A percentile compares a stretch with the other conserved stretches of the same genome.
phyloP scores from a whole-genome alignment of 2,888 invertebrate genomes.

The Drosophila sordidula region DNA sequence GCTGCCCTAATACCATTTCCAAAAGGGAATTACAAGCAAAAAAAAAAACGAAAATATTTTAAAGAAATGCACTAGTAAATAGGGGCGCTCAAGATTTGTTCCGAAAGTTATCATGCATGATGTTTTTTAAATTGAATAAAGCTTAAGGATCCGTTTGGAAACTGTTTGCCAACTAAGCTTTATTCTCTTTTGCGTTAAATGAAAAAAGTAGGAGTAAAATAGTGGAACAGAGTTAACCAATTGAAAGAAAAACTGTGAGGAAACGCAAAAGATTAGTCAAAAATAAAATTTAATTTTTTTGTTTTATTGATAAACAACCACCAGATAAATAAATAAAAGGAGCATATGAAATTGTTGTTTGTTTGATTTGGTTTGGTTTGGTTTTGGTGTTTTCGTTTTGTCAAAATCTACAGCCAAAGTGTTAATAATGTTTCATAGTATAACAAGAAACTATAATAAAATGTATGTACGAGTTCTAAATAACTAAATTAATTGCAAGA shows the following conservation, averaged over 20 bases:
- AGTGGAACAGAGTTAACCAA: slow-evolving; percentile 54
- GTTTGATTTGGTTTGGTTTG: slow-evolving; percentile 37
- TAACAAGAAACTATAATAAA: slow-evolving; percentile 43
- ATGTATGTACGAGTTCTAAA: slow-evolving; percentile 33
- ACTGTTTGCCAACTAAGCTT: slow-evolving; percentile 29
- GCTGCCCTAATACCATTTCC: slow-evolving; percentile 65
- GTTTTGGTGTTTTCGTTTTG: slow-evolving; percentile 58
- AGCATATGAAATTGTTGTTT: slow-evolving; percentile 61
- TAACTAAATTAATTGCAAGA: slow-evolving; percentile 56
- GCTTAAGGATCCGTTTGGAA: slow-evolving; percentile 14
- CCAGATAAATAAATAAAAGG: slow-evolving; percentile 59
- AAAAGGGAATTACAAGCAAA: slow-evolving; percentile 58
- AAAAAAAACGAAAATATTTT: not conserved
- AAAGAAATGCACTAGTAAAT: slow-evolving; percentile 32
- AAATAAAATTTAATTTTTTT: slow-evolving; percentile 21
- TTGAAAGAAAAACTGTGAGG: slow-evolving; percentile 26
- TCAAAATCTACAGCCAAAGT: slow-evolving; percentile 82
- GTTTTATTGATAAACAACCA: slow-evolving; percentile 63
- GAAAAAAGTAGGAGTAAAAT: slow-evolving; percentile 36
- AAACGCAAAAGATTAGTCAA: slow-evolving; percentile 77
- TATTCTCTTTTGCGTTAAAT: slow-evolving; percentile 49
- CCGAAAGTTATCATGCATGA: slow-evolving; percentile 49
- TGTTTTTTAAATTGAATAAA: slow-evolving; percentile 20
- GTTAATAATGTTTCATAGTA: slow-evolving; percentile 69
- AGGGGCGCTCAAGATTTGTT: slow-evolving; percentile 19